A percentile compares a stretch with the other conserved stretches of the same genome.
phyloP scores from a whole-genome alignment of 2,113 vertebrate genomes.

The human region GRCh38 chr15:36917001-36917500 shows the following conservation, averaged over 20 bases:
- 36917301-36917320: not conserved
- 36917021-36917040: no score
- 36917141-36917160: not conserved
- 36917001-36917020: no score
- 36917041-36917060: not conserved
- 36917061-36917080: not conserved
- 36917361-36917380: conserved; percentile 9
- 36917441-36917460: not conserved
- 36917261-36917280: not conserved
- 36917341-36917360: not conserved
- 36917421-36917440: not conserved
- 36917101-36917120: not conserved
- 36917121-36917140: not conserved
- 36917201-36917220: not conserved
- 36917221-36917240: not conserved
- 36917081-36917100: not conserved
- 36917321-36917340: not conserved
- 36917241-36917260: not conserved
- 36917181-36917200: conserved; percentile 14
- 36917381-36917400: conserved; percentile 31
- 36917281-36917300: not conserved
- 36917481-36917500: conserved; percentile 23
- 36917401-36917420: not conserved
- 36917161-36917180: not conserved
- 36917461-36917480: not conserved